These are phyloP conservation scores for Sorex araneus DNA, from an alignment of 2,113 vertebrate genomes.

Conservation along the genomic window DNA sequence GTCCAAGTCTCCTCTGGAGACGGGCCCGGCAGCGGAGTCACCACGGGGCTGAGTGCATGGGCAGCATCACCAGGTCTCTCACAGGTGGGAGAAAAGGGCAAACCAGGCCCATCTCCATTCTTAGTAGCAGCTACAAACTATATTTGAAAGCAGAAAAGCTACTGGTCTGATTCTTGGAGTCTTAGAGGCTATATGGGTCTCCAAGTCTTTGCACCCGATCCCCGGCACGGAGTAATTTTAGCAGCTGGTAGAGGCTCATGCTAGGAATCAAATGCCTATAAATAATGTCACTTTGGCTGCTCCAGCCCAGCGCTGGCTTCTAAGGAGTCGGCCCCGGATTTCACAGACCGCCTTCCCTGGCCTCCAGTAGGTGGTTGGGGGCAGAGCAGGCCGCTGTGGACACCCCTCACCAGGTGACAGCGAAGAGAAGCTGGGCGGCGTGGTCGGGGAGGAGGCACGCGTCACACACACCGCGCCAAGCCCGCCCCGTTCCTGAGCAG, in stretches of 20 bases:
- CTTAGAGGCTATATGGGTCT: conserved; percentile 38
- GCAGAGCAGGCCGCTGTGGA: background rate
- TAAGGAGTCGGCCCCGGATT: background rate
- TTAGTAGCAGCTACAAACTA: conserved; percentile 14
- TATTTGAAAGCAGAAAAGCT: conserved; percentile 50
- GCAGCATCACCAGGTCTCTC: too few relatives aligned
- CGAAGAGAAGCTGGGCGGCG: background rate
- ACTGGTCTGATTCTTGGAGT: conserved; percentile 20
- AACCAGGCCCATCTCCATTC: background rate
- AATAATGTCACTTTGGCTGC: conserved; percentile 43
- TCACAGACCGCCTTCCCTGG: background rate
- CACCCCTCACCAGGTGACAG: too few relatives aligned
- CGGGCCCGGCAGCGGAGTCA: background rate
- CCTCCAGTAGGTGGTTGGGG: background rate
- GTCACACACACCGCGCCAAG: background rate
- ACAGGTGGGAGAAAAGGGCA: background rate
- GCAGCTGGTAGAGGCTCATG: conserved; percentile 1
- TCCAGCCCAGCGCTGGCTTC: conserved; percentile 38
- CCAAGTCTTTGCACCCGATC: conserved; percentile 9
- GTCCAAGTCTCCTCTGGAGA: background rate
- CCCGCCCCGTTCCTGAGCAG: background rate
- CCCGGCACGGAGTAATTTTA: background rate
- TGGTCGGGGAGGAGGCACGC: background rate
- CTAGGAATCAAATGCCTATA: conserved; percentile 3
- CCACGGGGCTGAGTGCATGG: background rate